These are phyloP conservation scores for Nephotettix cincticeps DNA, from an alignment of 1,140 invertebrate species.

Conservation along the genomic window DNA sequence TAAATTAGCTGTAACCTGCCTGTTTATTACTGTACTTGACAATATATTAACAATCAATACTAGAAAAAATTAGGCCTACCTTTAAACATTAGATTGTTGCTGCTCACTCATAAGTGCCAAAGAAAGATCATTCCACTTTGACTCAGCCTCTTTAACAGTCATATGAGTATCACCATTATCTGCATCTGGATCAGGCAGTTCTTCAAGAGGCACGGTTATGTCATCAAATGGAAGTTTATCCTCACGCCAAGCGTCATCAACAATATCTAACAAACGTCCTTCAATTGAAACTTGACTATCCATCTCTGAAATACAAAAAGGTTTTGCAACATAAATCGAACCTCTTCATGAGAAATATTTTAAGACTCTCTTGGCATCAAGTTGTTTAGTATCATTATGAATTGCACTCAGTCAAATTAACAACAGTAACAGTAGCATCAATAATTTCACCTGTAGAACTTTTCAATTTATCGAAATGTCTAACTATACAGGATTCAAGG, in stretches of 20 bases:
- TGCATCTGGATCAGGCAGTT: slow-evolving; percentile 91
- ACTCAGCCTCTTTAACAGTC: slow-evolving; percentile 86
- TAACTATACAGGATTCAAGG: too few species aligned
- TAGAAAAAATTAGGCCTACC: slow-evolving; percentile 49
- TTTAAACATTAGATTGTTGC: slow-evolving; percentile 49
- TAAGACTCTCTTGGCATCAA: too few species aligned
- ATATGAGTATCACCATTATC: slow-evolving; percentile 89
- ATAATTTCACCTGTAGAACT: too few species aligned
- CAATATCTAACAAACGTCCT: slow-evolving; percentile 80
- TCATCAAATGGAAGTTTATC: slow-evolving; percentile 88
- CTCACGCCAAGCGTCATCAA: slow-evolving; percentile 86
- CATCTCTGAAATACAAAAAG: too few species aligned
- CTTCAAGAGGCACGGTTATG: slow-evolving; percentile 81
- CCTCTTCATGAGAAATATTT: too few species aligned
- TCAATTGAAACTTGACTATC: slow-evolving; percentile 52
- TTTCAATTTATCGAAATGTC: too few species aligned
- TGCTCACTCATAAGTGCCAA: slow-evolving; percentile 59
- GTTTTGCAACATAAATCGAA: background rate
- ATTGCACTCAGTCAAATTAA: too few species aligned
- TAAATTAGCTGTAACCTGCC: slow-evolving; percentile 2
- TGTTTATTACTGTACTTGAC: background rate
- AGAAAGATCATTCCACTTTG: slow-evolving; percentile 84
- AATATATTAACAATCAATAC: slow-evolving; percentile 34
- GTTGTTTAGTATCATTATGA: too few species aligned
- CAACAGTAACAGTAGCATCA: too few species aligned